Evolutionary conservation across 37 sponge, comb jelly and placozoan genomes (phyloP), one percentile per base, ranked within the genome.

Genomic region (Dysidea cf. avara): DNA sequence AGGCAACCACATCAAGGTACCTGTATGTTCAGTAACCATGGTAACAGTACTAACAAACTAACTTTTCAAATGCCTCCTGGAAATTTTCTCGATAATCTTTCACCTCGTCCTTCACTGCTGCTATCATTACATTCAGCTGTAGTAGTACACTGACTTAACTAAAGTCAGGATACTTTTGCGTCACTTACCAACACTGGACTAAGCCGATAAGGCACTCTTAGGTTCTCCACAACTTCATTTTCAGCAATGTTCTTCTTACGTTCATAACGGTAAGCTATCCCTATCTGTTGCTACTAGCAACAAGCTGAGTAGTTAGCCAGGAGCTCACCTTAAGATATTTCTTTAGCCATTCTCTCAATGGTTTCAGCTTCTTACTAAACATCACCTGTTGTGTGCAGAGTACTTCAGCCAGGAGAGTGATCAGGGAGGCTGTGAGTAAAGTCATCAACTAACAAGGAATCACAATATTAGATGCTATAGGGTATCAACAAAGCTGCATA

Each of bases 271-370:
- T 74, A 72, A 5, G 55, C 71, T 83, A 89, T 83, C 1, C 90
- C 90, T 51, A 68, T 30, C 84, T 83, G 37, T 26, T 2, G 33
- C 22, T 48, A 11, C 13, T 58, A 47, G 50, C 47, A 34, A 47
- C 22, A 2, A 17, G 25, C 21, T 18, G 20, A 22, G 5, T n/a
- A 26, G 9, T 21, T 52, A 33, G 36, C 69, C 49, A 52, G 68
- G 25, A 3, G 34, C 66, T 1, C 30, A 81, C 82, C 56, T 66
- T 87, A 17, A 87, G 66, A 53, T 79, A 89, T 68, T 71, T 79
- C 71, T 79, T 83, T 24, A 89, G 72, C 70, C 84, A 83, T 34
- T 89, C 75, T 17, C 83, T 80, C 53, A 89, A 39, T 7, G 90
- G 54, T 17, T 75, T 32, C 18, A 83, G 71, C 39, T 73, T 72